Conservation (phyloP, 2,797 vertebrate genomes). For the Dermochelys coriacea region DNA sequence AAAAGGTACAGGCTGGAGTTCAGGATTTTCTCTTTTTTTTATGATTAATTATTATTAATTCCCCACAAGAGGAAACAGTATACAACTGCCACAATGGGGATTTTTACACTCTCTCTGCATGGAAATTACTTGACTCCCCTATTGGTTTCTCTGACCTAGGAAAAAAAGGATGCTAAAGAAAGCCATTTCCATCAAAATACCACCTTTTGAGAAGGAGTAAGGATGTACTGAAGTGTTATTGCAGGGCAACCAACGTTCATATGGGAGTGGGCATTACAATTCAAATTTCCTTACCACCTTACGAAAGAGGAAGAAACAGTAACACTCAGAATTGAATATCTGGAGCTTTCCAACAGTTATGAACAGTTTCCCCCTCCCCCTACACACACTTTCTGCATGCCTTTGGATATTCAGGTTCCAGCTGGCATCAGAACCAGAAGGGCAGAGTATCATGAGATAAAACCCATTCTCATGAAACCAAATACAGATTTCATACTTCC, state of each 20-base stretch:
- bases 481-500: fast-evolving
- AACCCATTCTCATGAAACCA: background rate
- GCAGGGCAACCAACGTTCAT: fast-evolving
- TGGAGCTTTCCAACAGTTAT: background rate
- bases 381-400: background rate
- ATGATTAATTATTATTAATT: too few relatives aligned
- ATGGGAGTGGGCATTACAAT: background rate
- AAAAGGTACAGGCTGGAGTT: background rate
- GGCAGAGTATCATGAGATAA: fast-evolving
- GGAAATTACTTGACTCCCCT: background rate
- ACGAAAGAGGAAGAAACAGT: background rate
- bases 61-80: background rate
- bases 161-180: background rate
- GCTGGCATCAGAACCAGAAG: background rate
- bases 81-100: background rate
- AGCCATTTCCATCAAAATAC: background rate
- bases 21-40: background rate
- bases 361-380: background rate
- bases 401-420: background rate
- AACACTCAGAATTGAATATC: background rate
- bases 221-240: background rate
- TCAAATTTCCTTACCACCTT: background rate
- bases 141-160: background rate
- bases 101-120: background rate
- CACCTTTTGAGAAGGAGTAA: background rate